Percentiles rank a stretch among this genome's conserved stretches.
phyloP scores from a whole-genome alignment of 2,888 invertebrate genomes.

The Noctua janthina region DNA sequence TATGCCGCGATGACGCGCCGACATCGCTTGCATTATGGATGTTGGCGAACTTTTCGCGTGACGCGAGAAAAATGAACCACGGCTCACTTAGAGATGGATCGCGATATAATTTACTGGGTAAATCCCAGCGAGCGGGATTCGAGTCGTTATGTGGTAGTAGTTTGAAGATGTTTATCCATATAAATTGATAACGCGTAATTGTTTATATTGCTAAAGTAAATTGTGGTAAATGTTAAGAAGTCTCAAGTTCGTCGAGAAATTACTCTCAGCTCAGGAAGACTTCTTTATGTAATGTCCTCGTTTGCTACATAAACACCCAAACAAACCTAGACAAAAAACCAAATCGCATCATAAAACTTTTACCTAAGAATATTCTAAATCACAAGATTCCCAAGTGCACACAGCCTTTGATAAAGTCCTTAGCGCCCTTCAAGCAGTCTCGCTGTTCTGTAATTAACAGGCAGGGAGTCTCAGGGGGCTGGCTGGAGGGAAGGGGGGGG shows the following conservation, averaged over 20 bases:
- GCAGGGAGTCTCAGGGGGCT: conserved; percentile 63
- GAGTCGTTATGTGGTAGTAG: conserved; percentile 25
- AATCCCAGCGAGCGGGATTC: conserved; percentile 57
- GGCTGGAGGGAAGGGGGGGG: conserved; percentile 46
- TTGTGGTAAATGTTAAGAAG: background rate
- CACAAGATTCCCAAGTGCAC: conserved; percentile 63
- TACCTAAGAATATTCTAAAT: conserved; percentile 48
- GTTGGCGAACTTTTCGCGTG: conserved; percentile 85
- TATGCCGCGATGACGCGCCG: conserved; percentile 89
- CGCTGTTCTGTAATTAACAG: conserved; percentile 83
- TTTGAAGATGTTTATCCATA: conserved; percentile 27
- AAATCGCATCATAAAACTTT: conserved; percentile 13
- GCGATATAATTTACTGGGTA: conserved; percentile 82
- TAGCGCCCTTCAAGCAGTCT: conserved; percentile 80
- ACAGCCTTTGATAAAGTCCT: conserved; percentile 73
- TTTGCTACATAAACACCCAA: background rate
- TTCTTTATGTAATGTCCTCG: background rate
- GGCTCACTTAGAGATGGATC: conserved; percentile 81
- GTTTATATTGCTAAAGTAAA: background rate
- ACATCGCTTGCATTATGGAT: conserved; percentile 89
- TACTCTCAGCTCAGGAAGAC: background rate
- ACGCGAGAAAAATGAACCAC: conserved; percentile 90
- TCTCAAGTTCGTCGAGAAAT: background rate
- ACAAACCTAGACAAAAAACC: background rate
- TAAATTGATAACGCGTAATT: background rate